Base-by-base conservation (phyloP, 2,888 invertebrate genomes). In the Gari tellinella region DNA sequence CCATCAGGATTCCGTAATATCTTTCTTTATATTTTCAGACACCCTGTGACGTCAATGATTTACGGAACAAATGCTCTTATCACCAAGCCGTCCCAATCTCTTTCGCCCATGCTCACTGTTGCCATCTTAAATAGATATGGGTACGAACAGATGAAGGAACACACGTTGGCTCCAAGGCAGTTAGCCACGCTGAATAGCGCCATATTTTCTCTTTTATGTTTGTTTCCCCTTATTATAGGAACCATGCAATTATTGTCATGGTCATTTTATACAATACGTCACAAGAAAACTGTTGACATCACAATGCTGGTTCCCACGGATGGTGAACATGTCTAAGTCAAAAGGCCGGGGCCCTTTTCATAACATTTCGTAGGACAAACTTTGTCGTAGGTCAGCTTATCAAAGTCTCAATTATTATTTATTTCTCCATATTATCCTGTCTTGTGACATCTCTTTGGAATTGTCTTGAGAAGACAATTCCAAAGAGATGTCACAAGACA, bases 61-160 rank as follows among this genome's bases (percentile, higher is more conserved):
- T 91, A 83, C 80, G 91, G 90, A 14, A 87, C 85, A 5, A 91
- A 91, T 68, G 91, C 91, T 7, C 76, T 91, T 21, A 74, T 91
- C 31, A 87, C 88, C 4, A 91, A 91, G 58, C 91, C 91, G n/a
- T 89, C 91, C 37, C 81, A 81, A 17, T 91, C 90, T 7, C 49
- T 91, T 15, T 81, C 89, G 0, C 91, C 91, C 0, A 91, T 91
- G 90, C 25, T 91, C 19, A 81, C 85, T 0, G 89, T 89, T 12
- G 80, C 74, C 41, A 82, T 91, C 19, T 78, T 91, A 26, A 90
- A 89, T 65, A 41, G 46, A 23, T 86, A 86, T 67, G 90, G 90
- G 5, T 91, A 90, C 72, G 77, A 82, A 17, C 52, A 67, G 14
- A 67, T 85, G 17, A 81, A 80, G 61, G 65, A 78, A 25, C 68